A percentile compares a stretch with the other conserved stretches of the same genome.
Evolutionary conservation across 2,888 invertebrate species (phyloP).

Genomic region (Eupsilia transversa): DNA sequence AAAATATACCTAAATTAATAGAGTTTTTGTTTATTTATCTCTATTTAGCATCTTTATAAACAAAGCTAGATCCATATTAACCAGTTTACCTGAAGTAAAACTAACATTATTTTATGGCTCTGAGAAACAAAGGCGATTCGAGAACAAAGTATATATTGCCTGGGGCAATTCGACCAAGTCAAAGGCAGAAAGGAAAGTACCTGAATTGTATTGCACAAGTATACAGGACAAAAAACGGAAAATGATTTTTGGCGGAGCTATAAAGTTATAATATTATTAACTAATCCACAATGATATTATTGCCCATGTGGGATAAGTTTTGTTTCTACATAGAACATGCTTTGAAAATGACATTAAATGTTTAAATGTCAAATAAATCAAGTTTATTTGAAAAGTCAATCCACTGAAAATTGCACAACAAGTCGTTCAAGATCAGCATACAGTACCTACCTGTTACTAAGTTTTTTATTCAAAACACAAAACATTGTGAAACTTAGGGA

Average conservation of each 20-base stretch:
- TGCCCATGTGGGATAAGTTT: not conserved
- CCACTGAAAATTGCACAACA: not conserved
- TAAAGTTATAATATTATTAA: not conserved
- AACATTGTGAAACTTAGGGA: not conserved
- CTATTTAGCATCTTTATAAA: no score
- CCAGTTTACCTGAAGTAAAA: no score
- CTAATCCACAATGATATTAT: not conserved
- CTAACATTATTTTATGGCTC: not conserved
- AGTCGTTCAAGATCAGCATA: no score
- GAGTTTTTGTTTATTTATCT: no score
- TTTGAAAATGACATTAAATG: not conserved
- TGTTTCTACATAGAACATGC: not conserved
- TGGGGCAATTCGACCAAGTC: not conserved
- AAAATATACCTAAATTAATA: no score
- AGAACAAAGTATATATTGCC: not conserved
- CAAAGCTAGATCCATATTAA: no score
- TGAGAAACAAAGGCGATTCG: conserved; percentile 10
- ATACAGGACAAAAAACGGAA: not conserved
- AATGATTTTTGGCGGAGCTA: not conserved
- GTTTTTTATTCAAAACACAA: not conserved
- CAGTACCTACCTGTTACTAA: not conserved
- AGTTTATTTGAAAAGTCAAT: not conserved
- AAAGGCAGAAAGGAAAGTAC: not conserved
- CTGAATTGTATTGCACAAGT: conserved; percentile 10
- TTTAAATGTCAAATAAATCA: not conserved